Base-by-base conservation (phyloP, 2,888 invertebrate species). In the Lamellibrachia satsuma region DNA sequence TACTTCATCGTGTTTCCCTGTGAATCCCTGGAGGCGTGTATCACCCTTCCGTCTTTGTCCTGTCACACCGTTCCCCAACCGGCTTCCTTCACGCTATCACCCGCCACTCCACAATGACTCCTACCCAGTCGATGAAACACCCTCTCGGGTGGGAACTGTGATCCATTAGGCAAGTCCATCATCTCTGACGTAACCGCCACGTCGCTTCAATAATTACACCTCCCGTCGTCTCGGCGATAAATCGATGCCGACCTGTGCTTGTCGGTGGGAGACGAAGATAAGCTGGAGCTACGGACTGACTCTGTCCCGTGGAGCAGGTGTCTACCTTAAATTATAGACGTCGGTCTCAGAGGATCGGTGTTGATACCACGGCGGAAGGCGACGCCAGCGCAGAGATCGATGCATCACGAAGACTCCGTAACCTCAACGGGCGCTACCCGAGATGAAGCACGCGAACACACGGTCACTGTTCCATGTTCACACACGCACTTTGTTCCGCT, bases 191-290 rank as follows among this genome's bases (percentile, higher is more conserved):
- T 75, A 75, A 75, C 75, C 75, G 7, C 75, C 75, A n/a, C 75
- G n/a, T 75, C 75, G 6, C 11, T 75, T 22, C 75, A n/a, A 75
- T 75, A 75, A 75, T 75, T 75, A 22, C 75, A 75, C 75, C 15
- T 75, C 75, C 75, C 22, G 75, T 75, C n/a, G 75, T 75, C 75
- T 75, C 75, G 75, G 75, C 75, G 75, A 75, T 75, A 75, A 75
- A 75, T 75, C 22, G 75, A 75, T 75, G 75, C 15, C 39, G 39
- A 39, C 39, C 39, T 75, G 75, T 75, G 55, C 55, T 15, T 22
- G 75, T n/a, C 75, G 75, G 75, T 75, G 75, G 75, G 75, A 75
- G 75, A 22, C 75, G 75, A 75, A 75, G 75, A 75, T 75, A 75
- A 75, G 75, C 22, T 39, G 39, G 39, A 39, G 39, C 39, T 75